These are phyloP conservation scores for Cynodonichthys magdalenae DNA, from an alignment of 2,797 vertebrate species.

Conservation along the genomic window DNA sequence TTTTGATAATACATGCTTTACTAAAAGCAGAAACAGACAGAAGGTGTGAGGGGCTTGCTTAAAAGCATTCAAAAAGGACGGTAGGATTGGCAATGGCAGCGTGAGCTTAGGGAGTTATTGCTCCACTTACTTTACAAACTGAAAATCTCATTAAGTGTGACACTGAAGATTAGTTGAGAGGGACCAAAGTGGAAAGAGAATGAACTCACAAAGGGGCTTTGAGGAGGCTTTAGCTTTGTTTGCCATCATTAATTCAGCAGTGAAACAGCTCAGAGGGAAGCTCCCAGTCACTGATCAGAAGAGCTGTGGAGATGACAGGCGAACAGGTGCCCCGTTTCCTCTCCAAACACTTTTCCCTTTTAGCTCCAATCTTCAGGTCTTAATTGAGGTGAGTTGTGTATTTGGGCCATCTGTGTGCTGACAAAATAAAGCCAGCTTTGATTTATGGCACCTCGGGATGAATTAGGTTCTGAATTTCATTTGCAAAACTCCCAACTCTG, in stretches of 20 bases:
- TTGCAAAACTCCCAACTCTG: slow-evolving; percentile 28
- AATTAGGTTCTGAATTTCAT: slow-evolving; percentile 70
- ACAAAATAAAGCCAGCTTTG: slow-evolving; percentile 79
- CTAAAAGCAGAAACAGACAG: slow-evolving; percentile 36
- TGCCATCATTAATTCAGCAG: slow-evolving; percentile 80
- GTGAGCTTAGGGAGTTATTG: slow-evolving; percentile 67
- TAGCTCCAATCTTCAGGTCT: slow-evolving; percentile 60
- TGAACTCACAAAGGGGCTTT: slow-evolving; percentile 73
- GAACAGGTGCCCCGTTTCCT: slow-evolving; percentile 75
- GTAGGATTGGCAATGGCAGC: slow-evolving; percentile 35
- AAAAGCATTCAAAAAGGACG: slow-evolving; percentile 47
- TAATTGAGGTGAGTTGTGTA: slow-evolving; percentile 79
- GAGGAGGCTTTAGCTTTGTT: slow-evolving; percentile 77
- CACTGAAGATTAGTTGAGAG: slow-evolving; percentile 83
- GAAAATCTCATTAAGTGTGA: slow-evolving; percentile 86
- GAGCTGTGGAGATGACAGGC: slow-evolving; percentile 70
- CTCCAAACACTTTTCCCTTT: slow-evolving; percentile 57
- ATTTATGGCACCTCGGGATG: slow-evolving; percentile 79
- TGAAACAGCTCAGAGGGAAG: slow-evolving; percentile 69
- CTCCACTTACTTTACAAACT: slow-evolving; percentile 80
- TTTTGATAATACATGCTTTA: slow-evolving; percentile 46
- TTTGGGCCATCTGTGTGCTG: slow-evolving; percentile 79
- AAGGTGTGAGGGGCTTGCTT: slow-evolving; percentile 53
- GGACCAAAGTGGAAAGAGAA: slow-evolving; percentile 75
- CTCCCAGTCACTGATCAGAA: slow-evolving; percentile 70